Conservation (phyloP, 2,797 vertebrate genomes). For the Sebastes glaucus region DNA sequence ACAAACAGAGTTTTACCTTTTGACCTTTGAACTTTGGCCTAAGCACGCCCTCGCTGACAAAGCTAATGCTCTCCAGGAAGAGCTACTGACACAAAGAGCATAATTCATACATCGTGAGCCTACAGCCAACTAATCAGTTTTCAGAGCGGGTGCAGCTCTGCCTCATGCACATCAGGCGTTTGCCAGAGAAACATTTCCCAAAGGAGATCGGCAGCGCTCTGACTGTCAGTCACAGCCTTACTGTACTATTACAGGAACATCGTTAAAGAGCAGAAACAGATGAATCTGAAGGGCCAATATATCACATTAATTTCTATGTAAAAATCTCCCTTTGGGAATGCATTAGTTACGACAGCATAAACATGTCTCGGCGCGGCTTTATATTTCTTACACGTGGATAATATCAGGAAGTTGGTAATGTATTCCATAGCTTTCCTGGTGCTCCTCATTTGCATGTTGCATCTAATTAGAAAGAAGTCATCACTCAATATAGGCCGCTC, state of each 20-base stretch:
- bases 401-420: slow-evolving; percentile 28
- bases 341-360: slow-evolving; percentile 21
- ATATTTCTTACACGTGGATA: slow-evolving; percentile 17
- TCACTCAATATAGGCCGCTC: slow-evolving; percentile 59
- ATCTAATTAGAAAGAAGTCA: slow-evolving; percentile 72
- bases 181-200: slow-evolving; percentile 66
- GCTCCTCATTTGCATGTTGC: slow-evolving; percentile 64
- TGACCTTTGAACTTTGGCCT: slow-evolving; percentile 67
- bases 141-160: slow-evolving; percentile 64
- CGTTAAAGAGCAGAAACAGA: slow-evolving; percentile 26
- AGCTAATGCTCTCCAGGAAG: slow-evolving; percentile 45
- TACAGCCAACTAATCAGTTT: slow-evolving; percentile 73
- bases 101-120: slow-evolving; percentile 73
- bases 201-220: slow-evolving; percentile 41
- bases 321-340: slow-evolving; percentile 8
- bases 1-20: slow-evolving; percentile 39
- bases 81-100: slow-evolving; percentile 74
- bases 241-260: slow-evolving; percentile 30
- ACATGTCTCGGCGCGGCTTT: neutral
- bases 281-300: slow-evolving; percentile 15
- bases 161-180: slow-evolving; percentile 50
- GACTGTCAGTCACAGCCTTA: slow-evolving; percentile 60
- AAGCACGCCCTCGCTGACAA: slow-evolving; percentile 13
- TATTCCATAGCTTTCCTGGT: slow-evolving; percentile 48
- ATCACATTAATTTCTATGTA: slow-evolving; percentile 37